A percentile compares a stretch with the other conserved stretches of the same genome.
Evolutionary conservation across 35 echinoderm and acorn worm species (phyloP).

Genomic region (Lytechinus pictus): DNA sequence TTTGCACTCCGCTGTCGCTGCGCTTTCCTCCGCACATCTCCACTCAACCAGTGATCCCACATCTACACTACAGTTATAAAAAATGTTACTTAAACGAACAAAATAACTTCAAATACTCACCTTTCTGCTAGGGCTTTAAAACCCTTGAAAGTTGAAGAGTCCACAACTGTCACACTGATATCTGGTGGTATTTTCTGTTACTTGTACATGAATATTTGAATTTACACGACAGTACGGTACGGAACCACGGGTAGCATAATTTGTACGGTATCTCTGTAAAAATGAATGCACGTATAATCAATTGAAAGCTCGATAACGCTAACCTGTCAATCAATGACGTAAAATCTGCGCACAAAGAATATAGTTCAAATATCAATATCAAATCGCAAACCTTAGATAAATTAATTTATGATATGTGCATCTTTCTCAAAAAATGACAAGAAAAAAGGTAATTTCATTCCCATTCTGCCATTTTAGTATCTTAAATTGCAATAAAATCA

Average conservation of each 20-base stretch:
- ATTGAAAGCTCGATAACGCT: not conserved
- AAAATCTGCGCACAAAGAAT: not conserved
- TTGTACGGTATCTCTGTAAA: not conserved
- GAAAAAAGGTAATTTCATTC: not conserved
- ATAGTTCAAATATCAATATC: not conserved
- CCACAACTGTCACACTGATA: not conserved
- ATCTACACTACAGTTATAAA: not conserved
- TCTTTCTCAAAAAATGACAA: not conserved
- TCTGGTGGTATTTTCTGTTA: not conserved
- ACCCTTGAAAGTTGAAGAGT: not conserved
- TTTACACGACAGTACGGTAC: not conserved
- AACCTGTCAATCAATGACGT: slow-evolving; percentile 33
- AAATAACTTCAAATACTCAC: slow-evolving; percentile 21
- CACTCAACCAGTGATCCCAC: not conserved
- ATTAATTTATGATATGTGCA: not conserved
- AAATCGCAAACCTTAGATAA: not conserved
- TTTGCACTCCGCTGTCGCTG: too few species aligned
- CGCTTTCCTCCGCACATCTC: too few species aligned
- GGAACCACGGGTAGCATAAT: not conserved
- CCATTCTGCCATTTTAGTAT: not conserved
- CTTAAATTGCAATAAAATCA: not conserved
- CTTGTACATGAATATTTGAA: slow-evolving; percentile 17
- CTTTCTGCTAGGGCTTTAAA: not conserved
- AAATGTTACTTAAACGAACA: not conserved
- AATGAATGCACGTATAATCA: not conserved